A percentile compares a stretch with the other conserved stretches of the same genome.
Evolutionary conservation across 2,797 vertebrate genomes (phyloP).

Genomic region (Florisuga fusca): DNA sequence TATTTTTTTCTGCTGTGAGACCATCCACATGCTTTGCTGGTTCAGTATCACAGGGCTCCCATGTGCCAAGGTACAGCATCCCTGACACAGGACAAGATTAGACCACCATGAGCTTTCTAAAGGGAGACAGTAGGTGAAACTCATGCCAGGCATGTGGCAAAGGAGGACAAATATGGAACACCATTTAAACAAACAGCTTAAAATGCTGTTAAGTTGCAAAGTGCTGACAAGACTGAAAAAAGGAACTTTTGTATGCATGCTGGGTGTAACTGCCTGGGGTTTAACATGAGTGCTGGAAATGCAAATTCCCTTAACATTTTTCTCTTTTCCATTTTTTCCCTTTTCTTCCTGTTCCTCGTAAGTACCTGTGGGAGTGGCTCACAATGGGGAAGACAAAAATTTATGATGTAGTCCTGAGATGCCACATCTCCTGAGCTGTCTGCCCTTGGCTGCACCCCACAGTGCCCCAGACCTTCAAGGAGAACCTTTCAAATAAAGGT

Average conservation of each 20-base stretch:
- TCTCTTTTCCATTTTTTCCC: background rate
- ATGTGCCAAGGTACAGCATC: background rate
- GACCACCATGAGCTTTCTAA: background rate
- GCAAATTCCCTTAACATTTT: background rate
- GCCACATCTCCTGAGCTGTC: background rate
- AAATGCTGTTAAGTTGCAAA: background rate
- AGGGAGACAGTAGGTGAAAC: background rate
- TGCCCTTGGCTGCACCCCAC: background rate
- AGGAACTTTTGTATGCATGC: background rate
- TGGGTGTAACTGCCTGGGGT: background rate
- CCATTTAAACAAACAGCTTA: background rate
- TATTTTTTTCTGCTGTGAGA: slow-evolving; percentile 35
- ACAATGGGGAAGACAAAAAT: background rate
- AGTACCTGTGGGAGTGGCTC: background rate
- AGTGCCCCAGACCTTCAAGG: background rate
- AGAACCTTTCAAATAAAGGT: slow-evolving; percentile 7
- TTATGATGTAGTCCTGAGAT: background rate
- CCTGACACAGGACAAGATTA: accelerated
- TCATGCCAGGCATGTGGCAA: background rate
- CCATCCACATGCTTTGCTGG: slow-evolving; percentile 16
- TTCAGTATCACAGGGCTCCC: background rate
- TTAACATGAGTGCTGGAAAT: background rate
- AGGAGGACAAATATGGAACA: background rate
- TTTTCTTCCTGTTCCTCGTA: background rate
- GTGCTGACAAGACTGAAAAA: background rate